phyloP scores from a whole-genome alignment of 2,113 vertebrate species.

The Osmerus eperlanus region DNA sequence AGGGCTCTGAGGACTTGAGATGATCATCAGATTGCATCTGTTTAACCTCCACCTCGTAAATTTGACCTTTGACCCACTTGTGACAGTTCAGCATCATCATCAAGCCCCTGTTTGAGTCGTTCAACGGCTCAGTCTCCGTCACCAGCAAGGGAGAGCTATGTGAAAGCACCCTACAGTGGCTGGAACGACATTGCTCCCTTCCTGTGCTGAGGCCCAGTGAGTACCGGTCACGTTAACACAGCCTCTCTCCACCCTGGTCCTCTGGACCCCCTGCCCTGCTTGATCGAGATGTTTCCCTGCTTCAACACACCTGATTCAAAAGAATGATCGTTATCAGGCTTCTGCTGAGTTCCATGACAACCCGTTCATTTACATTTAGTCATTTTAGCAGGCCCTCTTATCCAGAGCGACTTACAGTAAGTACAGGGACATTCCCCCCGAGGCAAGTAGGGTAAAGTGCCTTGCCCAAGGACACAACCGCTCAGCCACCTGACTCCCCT shows the following conservation, averaged over 20 bases:
- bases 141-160: slow-evolving; percentile 82
- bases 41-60: background rate
- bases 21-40: background rate
- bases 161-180: slow-evolving; percentile 84
- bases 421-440: too few relatives aligned
- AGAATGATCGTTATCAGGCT: background rate
- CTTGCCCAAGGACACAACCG: too few relatives aligned
- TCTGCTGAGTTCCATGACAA: background rate
- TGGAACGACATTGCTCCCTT: slow-evolving; percentile 88
- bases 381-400: too few relatives aligned
- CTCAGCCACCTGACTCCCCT: too few relatives aligned
- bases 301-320: too few relatives aligned
- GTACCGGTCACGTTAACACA: slow-evolving; percentile 44
- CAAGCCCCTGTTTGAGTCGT: slow-evolving; percentile 94
- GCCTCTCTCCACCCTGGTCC: background rate
- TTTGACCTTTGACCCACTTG: slow-evolving; percentile 54
- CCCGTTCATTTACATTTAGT: too few relatives aligned
- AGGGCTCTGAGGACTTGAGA: too few relatives aligned
- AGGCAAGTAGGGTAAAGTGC: too few relatives aligned
- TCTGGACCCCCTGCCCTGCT: background rate
- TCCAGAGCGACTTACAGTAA: too few relatives aligned
- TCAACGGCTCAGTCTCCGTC: slow-evolving; percentile 87
- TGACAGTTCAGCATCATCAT: slow-evolving; percentile 93
- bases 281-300: background rate
- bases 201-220: slow-evolving; percentile 90